These are phyloP conservation scores for Zonotrichia leucophrys DNA, from an alignment of 2,113 vertebrate species.

Conservation along the genomic window DNA sequence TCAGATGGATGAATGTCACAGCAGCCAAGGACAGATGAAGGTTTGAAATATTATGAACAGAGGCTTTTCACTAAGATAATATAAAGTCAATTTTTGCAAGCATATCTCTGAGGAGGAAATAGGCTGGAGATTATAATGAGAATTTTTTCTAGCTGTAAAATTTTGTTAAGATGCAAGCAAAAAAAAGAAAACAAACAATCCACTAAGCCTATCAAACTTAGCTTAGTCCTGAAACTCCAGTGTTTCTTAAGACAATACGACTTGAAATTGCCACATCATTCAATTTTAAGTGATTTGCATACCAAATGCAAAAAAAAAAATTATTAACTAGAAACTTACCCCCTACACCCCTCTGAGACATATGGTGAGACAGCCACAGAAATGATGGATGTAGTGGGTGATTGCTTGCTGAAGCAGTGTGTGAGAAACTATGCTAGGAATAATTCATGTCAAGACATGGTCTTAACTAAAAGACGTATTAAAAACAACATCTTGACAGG, in stretches of 20 bases:
- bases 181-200: neutral
- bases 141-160: neutral
- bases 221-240: neutral
- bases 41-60: conserved; percentile 29
- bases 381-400: conserved; percentile 52
- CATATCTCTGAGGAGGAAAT: conserved; percentile 4
- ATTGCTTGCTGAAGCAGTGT: conserved; percentile 49
- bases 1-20: neutral
- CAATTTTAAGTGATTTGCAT: conserved; percentile 46
- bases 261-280: conserved; percentile 25
- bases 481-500: conserved; percentile 45
- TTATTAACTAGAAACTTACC: conserved; percentile 14
- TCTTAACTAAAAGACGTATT: conserved; percentile 47
- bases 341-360: conserved; percentile 6
- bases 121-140: neutral
- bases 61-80: neutral
- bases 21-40: conserved; percentile 36
- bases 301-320: neutral
- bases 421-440: conserved; percentile 45
- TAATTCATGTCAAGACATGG: conserved; percentile 35
- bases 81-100: conserved; percentile 10
- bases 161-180: neutral
- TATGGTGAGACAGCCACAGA: conserved; percentile 34
- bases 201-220: neutral
- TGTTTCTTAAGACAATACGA: neutral